These are phyloP conservation scores for Rhabdornis inornatus DNA, from an alignment of 2,113 vertebrate species.

Conservation along the genomic window DNA sequence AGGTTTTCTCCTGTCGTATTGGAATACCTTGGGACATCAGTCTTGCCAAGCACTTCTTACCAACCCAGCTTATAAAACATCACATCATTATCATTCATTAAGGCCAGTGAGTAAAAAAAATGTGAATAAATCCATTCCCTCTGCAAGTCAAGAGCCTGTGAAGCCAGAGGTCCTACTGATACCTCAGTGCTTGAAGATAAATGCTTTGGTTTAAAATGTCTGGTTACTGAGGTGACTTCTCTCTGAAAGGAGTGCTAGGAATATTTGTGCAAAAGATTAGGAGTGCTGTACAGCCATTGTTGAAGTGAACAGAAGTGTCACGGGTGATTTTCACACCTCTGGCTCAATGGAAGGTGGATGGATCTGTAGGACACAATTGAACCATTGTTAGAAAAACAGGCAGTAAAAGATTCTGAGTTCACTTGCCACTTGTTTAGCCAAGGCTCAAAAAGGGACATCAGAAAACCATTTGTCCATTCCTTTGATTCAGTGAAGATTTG, in stretches of 20 bases:
- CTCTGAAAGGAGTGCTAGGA: neutral
- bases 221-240: neutral
- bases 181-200: neutral
- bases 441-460: neutral
- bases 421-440: neutral
- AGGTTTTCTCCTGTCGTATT: neutral
- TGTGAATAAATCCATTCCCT: neutral
- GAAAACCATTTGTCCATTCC: neutral
- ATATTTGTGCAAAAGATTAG: neutral
- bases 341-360: neutral
- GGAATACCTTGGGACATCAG: neutral
- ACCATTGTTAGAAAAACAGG: neutral
- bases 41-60: neutral
- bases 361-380: neutral
- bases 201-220: neutral
- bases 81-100: neutral
- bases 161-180: neutral
- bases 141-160: neutral
- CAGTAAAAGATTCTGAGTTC: neutral
- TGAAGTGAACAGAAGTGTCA: neutral
- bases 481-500: neutral
- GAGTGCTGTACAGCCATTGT: accelerated
- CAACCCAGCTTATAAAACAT: neutral
- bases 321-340: neutral
- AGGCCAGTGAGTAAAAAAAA: neutral